These are phyloP conservation scores for Apogon hyalosoma DNA, from an alignment of 2,797 vertebrate genomes.

Conservation along the genomic window DNA sequence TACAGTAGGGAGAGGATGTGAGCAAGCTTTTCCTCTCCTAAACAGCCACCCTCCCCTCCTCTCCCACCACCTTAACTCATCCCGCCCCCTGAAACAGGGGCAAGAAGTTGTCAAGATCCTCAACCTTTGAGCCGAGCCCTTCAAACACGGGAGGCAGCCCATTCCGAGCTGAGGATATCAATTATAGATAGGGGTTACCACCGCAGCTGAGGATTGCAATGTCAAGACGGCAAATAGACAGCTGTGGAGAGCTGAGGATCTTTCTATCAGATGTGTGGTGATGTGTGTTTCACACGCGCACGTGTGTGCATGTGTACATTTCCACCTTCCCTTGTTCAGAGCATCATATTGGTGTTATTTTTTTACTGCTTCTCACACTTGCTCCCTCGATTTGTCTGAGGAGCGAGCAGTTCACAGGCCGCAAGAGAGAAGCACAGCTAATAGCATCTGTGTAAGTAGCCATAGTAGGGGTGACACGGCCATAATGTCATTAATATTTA, in stretches of 20 bases:
- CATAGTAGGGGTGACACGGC: slow-evolving; percentile 23
- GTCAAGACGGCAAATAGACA: slow-evolving; percentile 96
- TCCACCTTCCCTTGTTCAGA: slow-evolving; percentile 80
- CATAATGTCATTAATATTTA: slow-evolving; percentile 72
- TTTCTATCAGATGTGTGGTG: slow-evolving; percentile 95
- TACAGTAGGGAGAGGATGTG: slow-evolving; percentile 67
- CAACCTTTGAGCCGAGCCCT: slow-evolving; percentile 96
- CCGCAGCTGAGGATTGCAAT: slow-evolving; percentile 91
- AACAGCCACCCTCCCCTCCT: slow-evolving; percentile 29
- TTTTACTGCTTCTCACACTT: slow-evolving; percentile 61
- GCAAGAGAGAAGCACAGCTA: slow-evolving; percentile 49
- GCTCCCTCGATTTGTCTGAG: slow-evolving; percentile 24
- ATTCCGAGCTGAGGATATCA: slow-evolving; percentile 98
- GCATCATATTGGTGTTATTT: slow-evolving; percentile 72
- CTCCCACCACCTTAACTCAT: slow-evolving; percentile 55
- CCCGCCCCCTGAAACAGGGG: slow-evolving; percentile 84
- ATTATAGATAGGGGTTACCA: slow-evolving; percentile 99
- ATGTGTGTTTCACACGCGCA: slow-evolving; percentile 63
- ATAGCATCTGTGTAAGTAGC: slow-evolving; percentile 51
- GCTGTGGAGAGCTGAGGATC: slow-evolving; percentile 96
- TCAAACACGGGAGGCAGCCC: slow-evolving; percentile 94
- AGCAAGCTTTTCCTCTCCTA: slow-evolving; percentile 63
- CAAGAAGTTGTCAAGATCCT: slow-evolving; percentile 97
- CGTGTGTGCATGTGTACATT: slow-evolving; percentile 47
- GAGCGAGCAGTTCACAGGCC: slow-evolving; percentile 36